These are phyloP conservation scores for Alcedo atthis DNA, from an alignment of 2,797 vertebrate species.

Conservation along the genomic window DNA sequence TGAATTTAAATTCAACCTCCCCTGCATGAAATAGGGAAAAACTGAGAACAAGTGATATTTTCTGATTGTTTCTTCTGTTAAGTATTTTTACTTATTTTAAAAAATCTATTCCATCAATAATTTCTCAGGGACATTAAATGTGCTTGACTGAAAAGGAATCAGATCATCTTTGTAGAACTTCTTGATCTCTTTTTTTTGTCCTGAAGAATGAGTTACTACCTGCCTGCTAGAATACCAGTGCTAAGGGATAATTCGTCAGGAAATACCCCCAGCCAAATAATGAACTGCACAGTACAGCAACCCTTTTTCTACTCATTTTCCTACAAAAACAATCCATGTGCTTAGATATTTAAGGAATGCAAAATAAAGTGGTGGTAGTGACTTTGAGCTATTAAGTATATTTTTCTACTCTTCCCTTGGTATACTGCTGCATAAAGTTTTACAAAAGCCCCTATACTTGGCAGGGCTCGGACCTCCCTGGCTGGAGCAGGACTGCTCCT, in stretches of 20 bases:
- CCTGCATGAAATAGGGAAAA: neutral
- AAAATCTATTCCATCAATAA: neutral
- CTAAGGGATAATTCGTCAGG: slow-evolving; percentile 19
- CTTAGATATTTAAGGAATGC: slow-evolving; percentile 65
- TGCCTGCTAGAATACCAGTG: neutral
- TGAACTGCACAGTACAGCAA: neutral
- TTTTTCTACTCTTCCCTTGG: slow-evolving; percentile 5
- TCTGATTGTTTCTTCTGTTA: neutral
- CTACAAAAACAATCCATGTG: slow-evolving; percentile 49
- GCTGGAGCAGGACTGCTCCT: neutral
- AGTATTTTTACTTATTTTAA: neutral
- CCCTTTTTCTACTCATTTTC: slow-evolving; percentile 52
- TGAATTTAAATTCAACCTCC: neutral
- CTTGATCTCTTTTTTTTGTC: neutral
- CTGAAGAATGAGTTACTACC: neutral
- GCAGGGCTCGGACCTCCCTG: neutral
- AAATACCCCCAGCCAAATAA: slow-evolving; percentile 31
- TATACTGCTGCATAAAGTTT: neutral
- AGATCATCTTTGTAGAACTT: neutral
- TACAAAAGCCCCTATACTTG: neutral
- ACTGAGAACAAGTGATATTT: neutral
- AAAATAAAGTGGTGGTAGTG: slow-evolving; percentile 36
- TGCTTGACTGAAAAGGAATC: neutral
- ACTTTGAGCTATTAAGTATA: slow-evolving; percentile 13
- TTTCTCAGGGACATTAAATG: neutral